Conservation (phyloP, 1,140 invertebrate genomes). For the Drosophila truncata region DNA sequence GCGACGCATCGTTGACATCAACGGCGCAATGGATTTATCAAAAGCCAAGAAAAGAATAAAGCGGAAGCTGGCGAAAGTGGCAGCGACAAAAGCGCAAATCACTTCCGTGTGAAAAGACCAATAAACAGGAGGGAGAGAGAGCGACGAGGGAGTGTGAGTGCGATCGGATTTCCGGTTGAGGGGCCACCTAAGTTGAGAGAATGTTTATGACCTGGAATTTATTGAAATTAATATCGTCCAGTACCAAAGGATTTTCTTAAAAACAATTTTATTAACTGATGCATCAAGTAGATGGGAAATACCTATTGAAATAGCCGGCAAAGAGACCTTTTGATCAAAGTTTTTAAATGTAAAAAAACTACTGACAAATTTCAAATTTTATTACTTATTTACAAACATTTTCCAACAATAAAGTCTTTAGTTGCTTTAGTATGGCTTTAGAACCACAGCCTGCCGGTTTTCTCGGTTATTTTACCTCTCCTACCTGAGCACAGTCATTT, state of each 20-base stretch:
- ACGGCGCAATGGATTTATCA: slow-evolving; percentile 68
- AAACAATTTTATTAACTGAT: neutral
- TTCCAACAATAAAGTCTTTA: too few species aligned
- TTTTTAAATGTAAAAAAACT: too few species aligned
- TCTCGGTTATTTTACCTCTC: slow-evolving; percentile 66
- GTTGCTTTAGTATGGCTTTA: too few species aligned
- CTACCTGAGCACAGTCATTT: slow-evolving; percentile 67
- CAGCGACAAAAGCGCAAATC: slow-evolving; percentile 72
- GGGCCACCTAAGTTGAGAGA: slow-evolving; percentile 38
- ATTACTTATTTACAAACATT: too few species aligned
- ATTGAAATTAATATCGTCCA: slow-evolving; percentile 40
- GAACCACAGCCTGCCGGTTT: slow-evolving; percentile 50
- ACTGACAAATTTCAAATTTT: too few species aligned
- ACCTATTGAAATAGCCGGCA: too few species aligned
- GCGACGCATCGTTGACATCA: slow-evolving; percentile 49
- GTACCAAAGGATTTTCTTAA: neutral
- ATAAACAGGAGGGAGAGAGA: slow-evolving; percentile 8
- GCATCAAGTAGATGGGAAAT: too few species aligned
- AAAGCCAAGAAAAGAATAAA: slow-evolving; percentile 61
- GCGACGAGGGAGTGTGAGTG: slow-evolving; percentile 23
- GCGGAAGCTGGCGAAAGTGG: slow-evolving; percentile 64
- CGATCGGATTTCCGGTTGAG: slow-evolving; percentile 51
- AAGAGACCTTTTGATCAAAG: too few species aligned
- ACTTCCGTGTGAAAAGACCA: slow-evolving; percentile 65
- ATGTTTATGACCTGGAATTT: slow-evolving; percentile 63